Conservation (phyloP, 2,888 invertebrate species). For the Uloborus plumipes region DNA sequence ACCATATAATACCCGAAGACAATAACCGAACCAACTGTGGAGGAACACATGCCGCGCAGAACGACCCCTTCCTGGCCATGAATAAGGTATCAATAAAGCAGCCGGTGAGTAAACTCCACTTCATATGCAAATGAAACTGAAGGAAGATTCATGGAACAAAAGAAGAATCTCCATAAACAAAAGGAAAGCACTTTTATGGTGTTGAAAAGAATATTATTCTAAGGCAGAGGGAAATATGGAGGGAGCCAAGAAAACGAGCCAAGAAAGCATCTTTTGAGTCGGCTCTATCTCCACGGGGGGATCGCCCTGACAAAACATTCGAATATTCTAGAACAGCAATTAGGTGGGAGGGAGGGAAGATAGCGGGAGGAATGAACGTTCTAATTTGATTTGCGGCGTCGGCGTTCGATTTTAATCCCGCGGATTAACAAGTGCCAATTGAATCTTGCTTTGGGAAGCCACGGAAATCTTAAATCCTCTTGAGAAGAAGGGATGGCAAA, state of each 20-base stretch:
- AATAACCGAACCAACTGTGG: slow-evolving; percentile 24
- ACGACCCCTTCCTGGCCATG: slow-evolving; percentile 44
- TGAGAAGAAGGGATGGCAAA: neutral
- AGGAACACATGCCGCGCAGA: slow-evolving; percentile 48
- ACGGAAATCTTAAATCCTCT: slow-evolving; percentile 18
- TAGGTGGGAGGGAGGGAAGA: neutral
- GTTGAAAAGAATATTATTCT: slow-evolving; percentile 56
- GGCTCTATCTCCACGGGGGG: no score
- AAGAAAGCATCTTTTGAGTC: no score
- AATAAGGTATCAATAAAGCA: slow-evolving; percentile 60
- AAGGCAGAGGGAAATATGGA: neutral
- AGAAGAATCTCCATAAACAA: slow-evolving; percentile 47
- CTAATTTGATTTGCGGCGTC: slow-evolving; percentile 58
- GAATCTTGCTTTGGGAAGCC: slow-evolving; percentile 18
- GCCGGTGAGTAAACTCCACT: slow-evolving; percentile 21
- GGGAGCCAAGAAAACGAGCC: neutral
- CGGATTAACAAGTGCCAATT: slow-evolving; percentile 54
- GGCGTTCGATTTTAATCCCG: slow-evolving; percentile 44
- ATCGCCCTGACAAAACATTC: no score
- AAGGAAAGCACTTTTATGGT: slow-evolving; percentile 42
- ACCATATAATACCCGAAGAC: slow-evolving; percentile 28
- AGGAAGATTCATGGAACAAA: slow-evolving; percentile 24
- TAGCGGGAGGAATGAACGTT: neutral
- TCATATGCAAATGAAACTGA: slow-evolving; percentile 58
- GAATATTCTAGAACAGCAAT: no score